Base-by-base conservation (phyloP, 92 coral and sea anemone genomes). In the Zoanthus sociatus region DNA sequence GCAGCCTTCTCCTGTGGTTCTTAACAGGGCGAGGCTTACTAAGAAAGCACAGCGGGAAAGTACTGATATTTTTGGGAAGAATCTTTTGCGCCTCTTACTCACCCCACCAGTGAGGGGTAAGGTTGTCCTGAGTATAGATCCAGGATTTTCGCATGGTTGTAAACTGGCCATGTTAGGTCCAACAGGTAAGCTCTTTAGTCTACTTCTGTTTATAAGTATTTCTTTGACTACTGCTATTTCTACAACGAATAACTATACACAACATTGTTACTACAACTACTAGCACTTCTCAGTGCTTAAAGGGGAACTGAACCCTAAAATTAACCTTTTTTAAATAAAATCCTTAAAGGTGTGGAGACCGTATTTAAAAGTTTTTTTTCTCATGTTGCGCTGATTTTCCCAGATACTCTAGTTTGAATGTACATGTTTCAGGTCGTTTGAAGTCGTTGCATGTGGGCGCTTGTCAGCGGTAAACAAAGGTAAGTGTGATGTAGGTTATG, bases 81-180 rank as follows among this genome's bases (percentile, higher is more conserved):
- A 97, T 78, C 89, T 97, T 33, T 94, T 86, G 1, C 95, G 98
- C 26, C 94, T 97, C 15, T 90, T 97, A 13, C 97, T 97, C 67
- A 89, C 96, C 33, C 95, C 98, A 71, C 98, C 97, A 16, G 78
- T 95, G 50, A 87, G 89, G 83, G 95, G 95, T 31, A 88, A 89
- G 26, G 83, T 14, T 78, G 94, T 97, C 7, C 82, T 97, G 4
- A 94, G 97, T 7, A 68, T 97, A 17, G 99, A 97, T 77, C 99
- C 99, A 70, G 99, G 99, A 42, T 97, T 93, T 87, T 76, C 92
- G 8, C 94, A 97, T 88, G 99, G 99, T 67, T 95, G 99, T 78
- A 97, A 97, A 73, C 72, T 97, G 73, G 99, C 99, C 3, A 87
- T 97, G 85, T 76, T 97, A 1, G 53, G 89, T 76, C 73, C 94